Conservation (phyloP, 1,140 invertebrate genomes). For the Sarcophaga peregrina region DNA sequence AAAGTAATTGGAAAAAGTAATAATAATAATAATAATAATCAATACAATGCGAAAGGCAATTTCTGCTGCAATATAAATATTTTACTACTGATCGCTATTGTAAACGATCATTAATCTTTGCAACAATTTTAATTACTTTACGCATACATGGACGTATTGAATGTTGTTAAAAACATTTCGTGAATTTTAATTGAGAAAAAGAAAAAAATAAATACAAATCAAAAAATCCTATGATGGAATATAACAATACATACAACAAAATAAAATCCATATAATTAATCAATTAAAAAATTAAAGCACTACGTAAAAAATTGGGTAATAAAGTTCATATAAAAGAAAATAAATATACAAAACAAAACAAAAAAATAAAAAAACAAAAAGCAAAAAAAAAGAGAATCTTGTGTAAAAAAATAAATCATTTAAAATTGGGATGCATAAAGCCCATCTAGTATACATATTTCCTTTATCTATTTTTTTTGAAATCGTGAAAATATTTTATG, state of each 20-base stretch:
- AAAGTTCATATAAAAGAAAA: no score
- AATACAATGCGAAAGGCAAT: background rate
- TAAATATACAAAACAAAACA: no score
- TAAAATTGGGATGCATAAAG: background rate
- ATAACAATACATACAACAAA: background rate
- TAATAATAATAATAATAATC: no score
- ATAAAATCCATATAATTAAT: background rate
- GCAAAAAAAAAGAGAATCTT: background rate
- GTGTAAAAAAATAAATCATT: background rate
- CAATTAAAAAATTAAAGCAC: no score
- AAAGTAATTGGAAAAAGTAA: background rate
- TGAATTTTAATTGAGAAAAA: no score
- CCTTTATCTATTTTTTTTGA: no score
- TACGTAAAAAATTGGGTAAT: no score
- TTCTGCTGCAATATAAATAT: background rate
- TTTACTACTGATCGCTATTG: background rate
- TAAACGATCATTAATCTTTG: background rate
- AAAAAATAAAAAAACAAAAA: background rate
- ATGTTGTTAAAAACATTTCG: no score
- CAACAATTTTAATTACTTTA: conserved; percentile 1
- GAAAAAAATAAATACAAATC: background rate
- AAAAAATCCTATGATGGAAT: background rate
- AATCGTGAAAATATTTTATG: no score
- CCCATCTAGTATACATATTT: background rate
- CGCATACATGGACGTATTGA: background rate